Evolutionary conservation across 2,113 vertebrate species (phyloP).

Genomic region (Oxyura jamaicensis): DNA sequence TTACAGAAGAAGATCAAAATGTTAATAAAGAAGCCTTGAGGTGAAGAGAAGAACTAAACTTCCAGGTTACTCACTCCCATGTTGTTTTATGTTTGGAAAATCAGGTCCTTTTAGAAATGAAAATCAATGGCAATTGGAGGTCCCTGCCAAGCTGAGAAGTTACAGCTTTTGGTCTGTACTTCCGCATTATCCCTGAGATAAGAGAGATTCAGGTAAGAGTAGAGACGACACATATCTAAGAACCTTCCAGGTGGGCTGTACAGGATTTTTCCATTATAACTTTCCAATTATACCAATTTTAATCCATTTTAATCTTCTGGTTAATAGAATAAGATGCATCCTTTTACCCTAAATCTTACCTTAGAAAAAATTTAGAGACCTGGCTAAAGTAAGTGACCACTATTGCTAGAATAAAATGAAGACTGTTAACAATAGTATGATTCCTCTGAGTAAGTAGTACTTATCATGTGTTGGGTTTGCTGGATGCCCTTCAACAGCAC

Average conservation of each 20-base stretch:
- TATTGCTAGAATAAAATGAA: not conserved
- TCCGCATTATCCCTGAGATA: not conserved
- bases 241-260: not conserved
- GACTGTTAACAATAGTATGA: not conserved
- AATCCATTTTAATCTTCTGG: not conserved
- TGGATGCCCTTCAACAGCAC: not conserved
- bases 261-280: not conserved
- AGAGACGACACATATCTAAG: not conserved
- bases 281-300: not conserved
- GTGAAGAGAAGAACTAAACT: not conserved
- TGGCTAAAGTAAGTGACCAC: not conserved
- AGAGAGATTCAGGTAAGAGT: not conserved
- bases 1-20: not conserved
- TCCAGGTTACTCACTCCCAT: not conserved
- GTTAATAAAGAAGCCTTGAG: not conserved
- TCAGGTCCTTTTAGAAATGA: not conserved
- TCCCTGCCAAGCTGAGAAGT: not conserved
- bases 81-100: not conserved
- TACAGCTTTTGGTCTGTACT: not conserved
- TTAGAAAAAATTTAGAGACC: not conserved
- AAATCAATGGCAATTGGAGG: not conserved
- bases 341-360: not conserved
- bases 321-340: not conserved
- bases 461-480: not conserved
- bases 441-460: not conserved